Evolutionary conservation across 2,888 invertebrate genomes (phyloP).

Genomic region (Coecobrya sp.): DNA sequence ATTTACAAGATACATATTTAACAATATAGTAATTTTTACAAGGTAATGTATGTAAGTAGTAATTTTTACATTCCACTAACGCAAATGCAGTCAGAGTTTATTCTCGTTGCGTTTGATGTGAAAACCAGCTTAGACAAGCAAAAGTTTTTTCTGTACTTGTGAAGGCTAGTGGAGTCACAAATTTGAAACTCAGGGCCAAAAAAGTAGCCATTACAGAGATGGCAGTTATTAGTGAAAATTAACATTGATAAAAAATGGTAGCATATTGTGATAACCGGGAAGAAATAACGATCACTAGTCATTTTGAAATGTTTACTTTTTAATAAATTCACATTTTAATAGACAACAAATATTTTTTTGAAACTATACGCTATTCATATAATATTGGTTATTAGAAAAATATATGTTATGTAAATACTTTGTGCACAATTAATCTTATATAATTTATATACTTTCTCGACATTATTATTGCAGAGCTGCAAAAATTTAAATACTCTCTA

Average conservation of each 20-base stretch:
- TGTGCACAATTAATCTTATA: too few species aligned
- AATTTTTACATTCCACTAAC: constrained; percentile 75
- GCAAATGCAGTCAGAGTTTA: constrained; percentile 76
- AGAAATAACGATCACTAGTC: neutral
- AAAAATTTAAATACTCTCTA: neutral
- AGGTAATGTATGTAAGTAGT: constrained; percentile 11
- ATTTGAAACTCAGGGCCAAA: constrained; percentile 50
- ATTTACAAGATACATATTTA: too few species aligned
- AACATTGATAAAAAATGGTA: neutral
- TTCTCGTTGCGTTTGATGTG: constrained; percentile 43
- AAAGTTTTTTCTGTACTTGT: constrained; percentile 47
- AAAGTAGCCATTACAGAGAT: constrained; percentile 31
- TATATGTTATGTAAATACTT: too few species aligned
- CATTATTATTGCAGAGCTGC: too few species aligned
- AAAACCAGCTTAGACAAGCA: constrained; percentile 68
- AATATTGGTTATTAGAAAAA: too few species aligned
- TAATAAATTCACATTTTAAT: neutral
- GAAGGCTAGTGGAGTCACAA: neutral
- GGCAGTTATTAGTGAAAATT: neutral
- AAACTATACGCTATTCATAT: too few species aligned
- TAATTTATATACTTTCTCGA: too few species aligned
- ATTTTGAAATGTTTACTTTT: neutral
- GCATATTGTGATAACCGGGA: neutral
- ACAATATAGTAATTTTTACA: constrained; percentile 33
- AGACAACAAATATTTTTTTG: too few species aligned